Evolutionary conservation across 1,140 invertebrate species (phyloP), one percentile per base, ranked within the genome.

Genomic region (Meloidogyne hapla): DNA sequence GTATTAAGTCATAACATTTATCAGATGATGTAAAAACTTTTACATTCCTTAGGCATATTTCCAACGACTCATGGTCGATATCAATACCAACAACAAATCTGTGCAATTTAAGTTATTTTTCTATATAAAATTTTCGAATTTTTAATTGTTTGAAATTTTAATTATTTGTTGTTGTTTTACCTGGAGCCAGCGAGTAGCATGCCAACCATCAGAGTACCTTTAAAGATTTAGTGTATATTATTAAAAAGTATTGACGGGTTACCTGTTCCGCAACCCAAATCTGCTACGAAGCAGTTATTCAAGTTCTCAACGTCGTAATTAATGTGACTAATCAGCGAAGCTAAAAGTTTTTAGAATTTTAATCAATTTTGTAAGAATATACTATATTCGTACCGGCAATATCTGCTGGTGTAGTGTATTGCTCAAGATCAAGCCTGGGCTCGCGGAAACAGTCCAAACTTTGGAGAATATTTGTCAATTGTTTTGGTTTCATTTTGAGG

Each of bases 401-500:
- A 21, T 70, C 66, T 26, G 76, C 21, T n/a, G 68, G 45, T 10
- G 77, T 79, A 33, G 62, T 38, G 65, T 79, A 79, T 56, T 79
- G 77, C 63, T 79, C 77, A 21, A 79, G 63, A 21, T 74, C 78
- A 21, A 79, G 26, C 40, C 33, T 65, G 26, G 77, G 77, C 1
- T 64, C 23, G 18, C 66, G 12, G 33, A 79, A 79, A 28, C 26
- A 33, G 15, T 79, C 79, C 26, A 79, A 28, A 23, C 45, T 25
- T 26, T 74, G 68, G 15, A 79, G 70, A 40, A 80, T 25, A 21
- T 38, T 40, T 64, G 42, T 67, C 15, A 79, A 33, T 9, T 78
- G 76, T 64, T 79, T 79, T 3, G 48, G 25, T 26, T 81, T 81
- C 76, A 81, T 10, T 48, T 69, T 69, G n/a, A n/a, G n/a, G n/a